Base-by-base conservation (phyloP, 1,140 invertebrate species). In the Macrosteles quadrilineatus region DNA sequence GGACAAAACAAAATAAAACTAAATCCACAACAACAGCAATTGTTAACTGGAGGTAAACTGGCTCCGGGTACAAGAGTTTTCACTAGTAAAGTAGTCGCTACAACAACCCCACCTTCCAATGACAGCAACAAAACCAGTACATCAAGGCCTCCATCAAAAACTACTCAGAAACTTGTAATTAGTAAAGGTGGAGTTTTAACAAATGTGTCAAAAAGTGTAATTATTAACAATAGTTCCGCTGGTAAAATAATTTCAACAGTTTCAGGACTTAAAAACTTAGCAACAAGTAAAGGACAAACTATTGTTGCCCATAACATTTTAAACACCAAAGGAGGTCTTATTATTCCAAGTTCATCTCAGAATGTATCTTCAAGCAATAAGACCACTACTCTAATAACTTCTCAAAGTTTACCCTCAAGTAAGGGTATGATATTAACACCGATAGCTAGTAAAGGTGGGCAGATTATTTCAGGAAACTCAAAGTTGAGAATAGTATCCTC, bases 1-100 rank as follows among this genome's bases (percentile, higher is more conserved):
- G 79, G 82, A 27, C 84, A 85, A 69, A 83, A 83, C 29, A 79
- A 83, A 72, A 81, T 66, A 12, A 78, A 86, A 1, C 75, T 87
- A 17, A 85, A 84, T 32, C 82, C 86, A 1, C 83, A 84, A 73
- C 85, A 86, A 72, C 84, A 86, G 71, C 85, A 84, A 76, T 50
- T 50, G 78, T 83, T 68, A 70, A 81, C 83, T 19, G 53, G 55
- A 17, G 71, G 71, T n/a, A 72, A 72, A 65, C 25, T 71, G 17
- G 45, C 63, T 3, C 63, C 69, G 1, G 45, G 63, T n/a, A 71
- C 69, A 9, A 30, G 64, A 45, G 31, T 67, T 11, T 32, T 71
- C 14, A 71, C 69, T 9, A 66, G 32, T 23, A 71, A 71, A 67
- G 69, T 64, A 29, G 50, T 64, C n/a, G 63, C 65, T 19, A 36